Evolutionary conservation across 2,888 invertebrate species (phyloP), one percentile per base, ranked within the genome.

Genomic region (Spicauda simplicius): DNA sequence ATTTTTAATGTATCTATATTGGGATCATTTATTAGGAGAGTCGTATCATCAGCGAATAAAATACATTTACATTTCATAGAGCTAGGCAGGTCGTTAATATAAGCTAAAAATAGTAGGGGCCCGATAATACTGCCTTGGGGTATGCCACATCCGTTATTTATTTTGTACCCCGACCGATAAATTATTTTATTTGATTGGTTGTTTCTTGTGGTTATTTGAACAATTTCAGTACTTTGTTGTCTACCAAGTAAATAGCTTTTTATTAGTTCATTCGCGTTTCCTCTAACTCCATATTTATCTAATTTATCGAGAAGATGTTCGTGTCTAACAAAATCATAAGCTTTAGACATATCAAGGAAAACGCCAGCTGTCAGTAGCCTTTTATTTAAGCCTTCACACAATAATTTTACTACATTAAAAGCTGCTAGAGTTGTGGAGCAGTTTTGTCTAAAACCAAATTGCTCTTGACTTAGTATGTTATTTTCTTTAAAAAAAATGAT

Each of bases 261-360:
- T 16, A 70, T 48, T 53, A 69, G 61, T 20, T 48, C 10, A 12
- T 62, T 16, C 0, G 64, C 65, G 3, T 48, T 55, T 11, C 67
- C 65, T 11, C 70, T 33, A 33, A 33, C 8, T 5, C 33, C 33
- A 33, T 33, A 33, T 33, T 33, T 33, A 1, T 33, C 33, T 61
- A 71, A 16, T 50, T 71, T 71, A n/a, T 53, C 10, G 0, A 72
- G 37, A 0, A 72, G 50, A 11, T 37, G 37, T 30, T 33, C 55
- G 48, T 67, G 70, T 6, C 30, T 25, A 4, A 72, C 70, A n/a
- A 74, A 73, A 65, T 94, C 89, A 56, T 81, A 80, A 41, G 87
- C 85, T 76, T 89, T 93, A 37, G 95, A 61, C 69, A 72, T 69
- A 45, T 70, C 72, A 0, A 69, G 45, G 25, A 71, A 64, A 12